Evolutionary conservation across 2,888 invertebrate genomes (phyloP), one percentile per base, ranked within the genome.

Genomic region (Elgonia sp.): DNA sequence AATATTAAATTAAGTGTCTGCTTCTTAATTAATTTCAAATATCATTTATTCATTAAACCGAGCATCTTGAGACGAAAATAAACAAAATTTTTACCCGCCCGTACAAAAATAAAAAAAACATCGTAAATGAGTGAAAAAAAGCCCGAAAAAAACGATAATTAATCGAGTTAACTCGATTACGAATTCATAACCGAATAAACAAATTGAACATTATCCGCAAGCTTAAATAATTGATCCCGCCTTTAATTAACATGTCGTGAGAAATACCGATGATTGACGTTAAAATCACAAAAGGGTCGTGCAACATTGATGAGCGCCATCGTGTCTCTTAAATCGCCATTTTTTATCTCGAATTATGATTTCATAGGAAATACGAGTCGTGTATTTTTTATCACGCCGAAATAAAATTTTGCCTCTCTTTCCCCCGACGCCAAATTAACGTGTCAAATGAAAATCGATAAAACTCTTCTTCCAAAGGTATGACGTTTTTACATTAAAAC

Each of bases 161-260:
- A n/a, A 53, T 53, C 53, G 16, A 57, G 39, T 57, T 40, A 6
- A 40, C 16, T 7, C 63, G 69, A 79, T 79, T 60, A 46, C 69
- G 46, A 46, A 60, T 79, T 18, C 79, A 60, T 69, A 42, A 42
- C 12, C 55, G 29, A 21, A 69, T 69, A 79, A 79, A 79, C 79
- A 69, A 69, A 67, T 79, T 69, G 57, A 60, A 57, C 79, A 57
- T 46, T 42, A 42, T 69, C 50, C 39, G 14, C 40, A 39, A 39
- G 4, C 63, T 65, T 53, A 67, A 29, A 69, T 79, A 60, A 69
- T 79, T 57, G 69, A 79, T 65, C n/a, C n/a, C 20, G 29, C 20
- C 14, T 20, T 79, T 79, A 79, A 79, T 79, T 79, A 79, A 67
- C 79, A 18, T 16, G 69, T 67, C 79, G 77, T 63, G 50, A 53